Conservation (phyloP, 2,797 vertebrate species). For the Ispidina lecontei region DNA sequence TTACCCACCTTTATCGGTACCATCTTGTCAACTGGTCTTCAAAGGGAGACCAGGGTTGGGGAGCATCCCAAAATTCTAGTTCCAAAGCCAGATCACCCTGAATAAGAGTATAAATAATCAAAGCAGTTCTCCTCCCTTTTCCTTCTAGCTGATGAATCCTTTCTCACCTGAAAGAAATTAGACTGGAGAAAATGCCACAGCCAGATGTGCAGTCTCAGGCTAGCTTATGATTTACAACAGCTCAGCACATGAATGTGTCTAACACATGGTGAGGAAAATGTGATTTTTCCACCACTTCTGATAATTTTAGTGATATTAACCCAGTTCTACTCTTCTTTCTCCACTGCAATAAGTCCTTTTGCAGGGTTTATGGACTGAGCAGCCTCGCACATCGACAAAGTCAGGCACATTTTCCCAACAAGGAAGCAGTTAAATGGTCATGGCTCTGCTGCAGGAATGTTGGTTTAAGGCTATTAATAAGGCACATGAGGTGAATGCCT, state of each 20-base stretch:
- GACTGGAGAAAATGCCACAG: neutral
- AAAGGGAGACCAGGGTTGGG: accelerated
- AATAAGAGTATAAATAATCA: neutral
- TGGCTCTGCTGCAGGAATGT: conserved; percentile 53
- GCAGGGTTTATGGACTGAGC: conserved; percentile 37
- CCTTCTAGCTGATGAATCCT: neutral
- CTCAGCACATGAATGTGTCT: conserved; percentile 1
- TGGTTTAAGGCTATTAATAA: conserved; percentile 70
- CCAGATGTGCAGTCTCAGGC: conserved; percentile 25
- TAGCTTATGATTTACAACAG: conserved; percentile 33
- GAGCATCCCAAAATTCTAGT: neutral
- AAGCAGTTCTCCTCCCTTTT: neutral
- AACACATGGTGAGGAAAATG: conserved; percentile 11
- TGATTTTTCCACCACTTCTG: conserved; percentile 41
- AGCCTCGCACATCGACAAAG: neutral
- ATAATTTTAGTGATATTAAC: conserved; percentile 42
- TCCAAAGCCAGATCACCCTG: neutral
- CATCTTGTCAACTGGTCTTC: neutral
- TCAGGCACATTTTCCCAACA: conserved; percentile 52
- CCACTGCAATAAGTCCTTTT: neutral
- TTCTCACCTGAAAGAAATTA: conserved; percentile 42
- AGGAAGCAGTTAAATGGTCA: conserved; percentile 66
- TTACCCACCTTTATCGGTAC: neutral
- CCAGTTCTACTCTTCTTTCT: conserved; percentile 24
- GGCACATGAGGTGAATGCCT: conserved; percentile 67